These are phyloP conservation scores for Aleiodes leptofemur DNA, from an alignment of 2,888 invertebrate genomes.

Conservation along the genomic window DNA sequence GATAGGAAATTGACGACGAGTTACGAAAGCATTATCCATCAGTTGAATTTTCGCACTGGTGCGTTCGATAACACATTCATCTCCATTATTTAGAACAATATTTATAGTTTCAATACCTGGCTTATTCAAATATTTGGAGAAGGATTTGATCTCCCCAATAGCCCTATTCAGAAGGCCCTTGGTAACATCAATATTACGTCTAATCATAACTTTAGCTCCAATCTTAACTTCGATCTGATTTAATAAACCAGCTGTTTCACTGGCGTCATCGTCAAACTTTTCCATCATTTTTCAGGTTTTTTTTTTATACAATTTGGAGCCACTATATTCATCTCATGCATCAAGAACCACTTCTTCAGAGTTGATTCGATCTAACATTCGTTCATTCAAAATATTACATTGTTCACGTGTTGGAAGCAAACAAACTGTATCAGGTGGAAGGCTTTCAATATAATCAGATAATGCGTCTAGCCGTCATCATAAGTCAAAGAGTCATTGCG, in stretches of 20 bases:
- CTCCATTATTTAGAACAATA: neutral
- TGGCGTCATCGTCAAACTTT: slow-evolving; percentile 54
- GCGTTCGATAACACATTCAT: slow-evolving; percentile 4
- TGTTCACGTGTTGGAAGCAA: neutral
- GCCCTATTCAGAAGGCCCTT: slow-evolving; percentile 5
- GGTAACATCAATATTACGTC: neutral
- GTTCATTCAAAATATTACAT: slow-evolving; percentile 19
- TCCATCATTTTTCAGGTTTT: slow-evolving; percentile 48
- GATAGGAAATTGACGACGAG: neutral
- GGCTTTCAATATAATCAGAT: neutral
- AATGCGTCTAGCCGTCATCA: slow-evolving; percentile 37
- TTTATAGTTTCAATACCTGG: slow-evolving; percentile 38
- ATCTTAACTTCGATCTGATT: slow-evolving; percentile 29
- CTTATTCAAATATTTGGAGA: slow-evolving; percentile 8
- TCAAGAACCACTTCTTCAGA: slow-evolving; percentile 28
- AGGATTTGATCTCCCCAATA: slow-evolving; percentile 11
- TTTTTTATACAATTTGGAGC: slow-evolving; percentile 46
- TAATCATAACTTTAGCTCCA: slow-evolving; percentile 20
- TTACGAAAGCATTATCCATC: neutral
- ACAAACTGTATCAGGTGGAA: slow-evolving; percentile 19
- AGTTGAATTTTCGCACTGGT: neutral
- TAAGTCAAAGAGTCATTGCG: slow-evolving; percentile 21
- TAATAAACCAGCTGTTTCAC: slow-evolving; percentile 57
- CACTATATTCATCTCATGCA: slow-evolving; percentile 47
- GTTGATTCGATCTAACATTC: slow-evolving; percentile 13